Evolutionary conservation across 2,888 invertebrate genomes (phyloP), one percentile per base, ranked within the genome.

Genomic region (Petrophora chlorosata): DNA sequence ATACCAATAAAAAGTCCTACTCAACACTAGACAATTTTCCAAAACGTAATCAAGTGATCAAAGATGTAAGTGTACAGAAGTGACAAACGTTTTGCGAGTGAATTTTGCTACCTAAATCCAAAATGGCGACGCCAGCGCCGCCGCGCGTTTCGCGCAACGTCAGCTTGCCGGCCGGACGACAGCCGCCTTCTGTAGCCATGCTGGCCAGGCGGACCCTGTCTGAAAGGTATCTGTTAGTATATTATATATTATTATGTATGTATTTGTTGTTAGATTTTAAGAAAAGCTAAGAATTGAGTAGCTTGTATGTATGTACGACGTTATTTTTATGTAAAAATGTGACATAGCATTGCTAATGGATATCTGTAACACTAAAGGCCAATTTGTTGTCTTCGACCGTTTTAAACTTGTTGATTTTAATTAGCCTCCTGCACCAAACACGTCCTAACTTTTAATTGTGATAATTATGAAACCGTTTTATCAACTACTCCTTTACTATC

Each of bases 131-230:
- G 1, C 80, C 68, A 23, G 81, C 81, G 40, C 85, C 86, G 0
- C 87, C 89, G 0, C 76, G 90, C 4, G 91, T 91, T 16, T 77
- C 89, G 10, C 65, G 91, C 26, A 91, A 90, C 52, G 83, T 91
- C 28, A 90, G 90, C 10, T 63, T 91, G 53, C 91, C 91, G 3
- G 88, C 90, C 1, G 90, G 90, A 0, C 65, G 88, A 0, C 90
- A 89, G 61, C 90, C 90, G 34, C 86, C 89, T 0, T 68, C 86
- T 0, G 79, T 84, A 9, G 77, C 67, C 3, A 70, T 83, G 70
- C 65, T 88, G 51, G 82, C 87, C 0, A 64, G 91, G 22, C 65
- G 91, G 58, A 85, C 91, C 0, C 63, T 87, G 34, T 90, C 90
- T 0, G 91, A 91, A 63, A 91, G 90, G 90, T 91, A 86, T 60